These are phyloP conservation scores for Athene noctua DNA, from an alignment of 2,113 vertebrate species.

Conservation along the genomic window DNA sequence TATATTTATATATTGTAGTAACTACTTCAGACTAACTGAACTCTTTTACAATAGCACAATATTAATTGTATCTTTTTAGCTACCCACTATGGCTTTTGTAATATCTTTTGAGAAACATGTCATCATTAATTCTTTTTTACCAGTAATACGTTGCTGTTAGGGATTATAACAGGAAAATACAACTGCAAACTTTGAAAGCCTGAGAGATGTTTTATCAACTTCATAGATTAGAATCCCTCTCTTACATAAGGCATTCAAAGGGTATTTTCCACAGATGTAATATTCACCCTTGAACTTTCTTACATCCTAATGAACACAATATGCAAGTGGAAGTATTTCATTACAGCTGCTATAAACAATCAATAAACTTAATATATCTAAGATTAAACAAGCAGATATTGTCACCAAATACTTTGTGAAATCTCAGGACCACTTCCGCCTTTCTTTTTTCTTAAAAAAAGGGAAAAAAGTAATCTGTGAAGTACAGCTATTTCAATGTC, in stretches of 20 bases:
- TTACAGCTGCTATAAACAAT: neutral
- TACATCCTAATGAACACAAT: neutral
- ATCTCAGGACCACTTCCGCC: neutral
- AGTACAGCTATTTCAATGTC: neutral
- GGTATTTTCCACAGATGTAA: neutral
- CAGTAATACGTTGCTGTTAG: neutral
- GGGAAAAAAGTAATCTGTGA: neutral
- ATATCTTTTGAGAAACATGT: neutral
- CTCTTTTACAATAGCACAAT: neutral
- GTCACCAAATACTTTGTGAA: neutral
- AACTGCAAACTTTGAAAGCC: neutral
- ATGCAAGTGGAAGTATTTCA: neutral
- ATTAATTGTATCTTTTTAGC: neutral
- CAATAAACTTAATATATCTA: neutral
- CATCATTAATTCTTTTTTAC: neutral
- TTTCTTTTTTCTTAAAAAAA: neutral
- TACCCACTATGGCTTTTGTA: neutral
- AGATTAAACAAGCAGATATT: neutral
- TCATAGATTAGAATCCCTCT: neutral
- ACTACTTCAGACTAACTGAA: neutral
- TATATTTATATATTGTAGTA: neutral
- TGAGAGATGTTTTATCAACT: neutral
- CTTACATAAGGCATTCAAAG: neutral
- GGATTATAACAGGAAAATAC: neutral
- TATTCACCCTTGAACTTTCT: neutral